These are phyloP conservation scores for Silurus glanis DNA, from an alignment of 2,113 vertebrate species.

Conservation along the genomic window DNA sequence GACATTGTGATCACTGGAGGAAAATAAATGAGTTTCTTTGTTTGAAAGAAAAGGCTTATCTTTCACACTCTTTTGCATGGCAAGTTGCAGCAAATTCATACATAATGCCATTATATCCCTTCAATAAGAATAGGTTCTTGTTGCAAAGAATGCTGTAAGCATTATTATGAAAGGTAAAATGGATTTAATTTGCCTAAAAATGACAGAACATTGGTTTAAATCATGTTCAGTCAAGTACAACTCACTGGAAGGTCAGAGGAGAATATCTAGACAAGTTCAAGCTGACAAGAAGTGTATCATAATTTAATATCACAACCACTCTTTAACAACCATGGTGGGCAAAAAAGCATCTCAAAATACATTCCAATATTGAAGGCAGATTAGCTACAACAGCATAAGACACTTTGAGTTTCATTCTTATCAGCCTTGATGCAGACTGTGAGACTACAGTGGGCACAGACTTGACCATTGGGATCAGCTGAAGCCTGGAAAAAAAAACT, in stretches of 20 bases:
- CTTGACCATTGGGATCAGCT: neutral
- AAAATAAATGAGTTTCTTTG: conserved; percentile 42
- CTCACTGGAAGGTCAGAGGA: neutral
- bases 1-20: conserved; percentile 3
- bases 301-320: neutral
- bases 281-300: neutral
- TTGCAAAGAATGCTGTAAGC: neutral
- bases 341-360: neutral
- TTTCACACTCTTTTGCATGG: neutral
- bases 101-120: conserved; percentile 4
- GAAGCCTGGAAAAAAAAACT: neutral
- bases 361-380: neutral
- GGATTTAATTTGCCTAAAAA: conserved; percentile 13
- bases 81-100: conserved; percentile 9
- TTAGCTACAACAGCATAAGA: neutral
- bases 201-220: neutral
- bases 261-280: neutral
- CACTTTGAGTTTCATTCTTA: neutral
- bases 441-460: neutral
- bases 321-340: neutral
- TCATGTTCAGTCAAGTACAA: neutral
- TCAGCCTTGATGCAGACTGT: neutral
- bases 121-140: neutral
- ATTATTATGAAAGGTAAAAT: neutral
- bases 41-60: conserved; percentile 22